Evolutionary conservation across 2,888 invertebrate species (phyloP), one percentile per base, ranked within the genome.

Genomic region (Phasia obesa): DNA sequence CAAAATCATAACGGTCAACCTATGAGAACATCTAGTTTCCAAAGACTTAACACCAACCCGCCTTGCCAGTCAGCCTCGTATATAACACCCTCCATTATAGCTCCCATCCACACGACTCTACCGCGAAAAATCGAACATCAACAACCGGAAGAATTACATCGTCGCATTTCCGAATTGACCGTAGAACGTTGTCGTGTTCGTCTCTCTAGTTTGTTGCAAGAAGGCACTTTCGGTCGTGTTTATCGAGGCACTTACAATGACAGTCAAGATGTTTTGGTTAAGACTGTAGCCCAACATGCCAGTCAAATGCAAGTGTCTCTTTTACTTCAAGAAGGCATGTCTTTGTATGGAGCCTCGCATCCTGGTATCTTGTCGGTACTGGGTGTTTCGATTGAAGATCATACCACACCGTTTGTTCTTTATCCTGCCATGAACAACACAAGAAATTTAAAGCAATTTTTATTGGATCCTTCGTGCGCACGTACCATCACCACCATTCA

Each of bases 201-300:
- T 59, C 92, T 97, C 85, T 94, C 95, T 67, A 96, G 95, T 84
- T 94, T 97, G 51, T 94, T 94, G 4, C 95, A 95, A 85, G 95
- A 96, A 92, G 98, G 98, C 38, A 97, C 97, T 19, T 98, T 97
- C 88, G 97, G 97, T 0, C 93, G 95, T 60, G 94, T 97, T 35
- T 97, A 96, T 90, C 94, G 94, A 83, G 98, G 97, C 15, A 96
- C 92, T 85, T 96, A 94, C 92, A 96, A 95, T 93, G 93, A 94
- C 15, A 93, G 93, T 88, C 94, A 94, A 86, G 95, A 96, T 88
- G 96, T 97, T 53, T 92, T 96, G 84, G 94, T 97, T 62, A 98
- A 98, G 92, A 97, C 97, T 71, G 96, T 97, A 51, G 97, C 97
- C 71, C 97, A 97, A 91, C 96, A 97, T 91, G 97, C 96, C 85